Percentiles rank a stretch among this genome's conserved stretches.
Conservation (phyloP, 2,888 invertebrate species). For the Dyspetes luteomarginatus region DNA sequence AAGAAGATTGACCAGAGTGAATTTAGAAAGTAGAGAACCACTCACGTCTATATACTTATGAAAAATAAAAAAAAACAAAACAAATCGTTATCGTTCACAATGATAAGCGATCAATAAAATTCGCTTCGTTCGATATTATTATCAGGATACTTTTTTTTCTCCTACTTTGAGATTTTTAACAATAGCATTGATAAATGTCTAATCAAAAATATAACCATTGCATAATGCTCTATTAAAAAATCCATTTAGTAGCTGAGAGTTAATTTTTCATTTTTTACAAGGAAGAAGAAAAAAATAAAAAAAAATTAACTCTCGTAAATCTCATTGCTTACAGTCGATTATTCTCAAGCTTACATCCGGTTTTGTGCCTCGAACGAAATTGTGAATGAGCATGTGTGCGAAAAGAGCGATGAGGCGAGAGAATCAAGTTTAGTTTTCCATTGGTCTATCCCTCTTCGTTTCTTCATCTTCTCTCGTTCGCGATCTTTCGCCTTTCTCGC, state of each 20-base stretch:
- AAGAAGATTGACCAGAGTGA: too few relatives aligned
- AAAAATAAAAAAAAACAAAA: neutral
- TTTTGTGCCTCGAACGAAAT: slow-evolving; percentile 47
- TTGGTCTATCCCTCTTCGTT: slow-evolving; percentile 12
- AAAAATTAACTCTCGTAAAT: too few relatives aligned
- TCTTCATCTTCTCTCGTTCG: slow-evolving; percentile 6
- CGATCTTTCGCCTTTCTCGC: slow-evolving; percentile 14
- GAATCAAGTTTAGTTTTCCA: slow-evolving; percentile 16
- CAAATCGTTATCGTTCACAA: neutral
- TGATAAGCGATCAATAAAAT: neutral
- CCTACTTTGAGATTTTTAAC: neutral
- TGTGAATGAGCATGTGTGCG: slow-evolving; percentile 36
- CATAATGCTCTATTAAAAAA: neutral
- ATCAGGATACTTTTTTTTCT: neutral
- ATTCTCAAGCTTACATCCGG: slow-evolving; percentile 48
- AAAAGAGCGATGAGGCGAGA: slow-evolving; percentile 7
- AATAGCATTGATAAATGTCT: neutral
- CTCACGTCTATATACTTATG: neutral
- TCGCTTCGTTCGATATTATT: neutral
- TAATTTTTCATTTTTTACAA: neutral
- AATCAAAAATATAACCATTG: neutral
- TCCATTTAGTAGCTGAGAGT: neutral
- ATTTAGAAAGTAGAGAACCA: neutral
- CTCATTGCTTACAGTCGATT: slow-evolving; percentile 41
- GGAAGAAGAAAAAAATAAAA: neutral